Evolutionary conservation across 2,888 invertebrate genomes (phyloP), one percentile per base, ranked within the genome.

Genomic region (Meteorus cinctellus): DNA sequence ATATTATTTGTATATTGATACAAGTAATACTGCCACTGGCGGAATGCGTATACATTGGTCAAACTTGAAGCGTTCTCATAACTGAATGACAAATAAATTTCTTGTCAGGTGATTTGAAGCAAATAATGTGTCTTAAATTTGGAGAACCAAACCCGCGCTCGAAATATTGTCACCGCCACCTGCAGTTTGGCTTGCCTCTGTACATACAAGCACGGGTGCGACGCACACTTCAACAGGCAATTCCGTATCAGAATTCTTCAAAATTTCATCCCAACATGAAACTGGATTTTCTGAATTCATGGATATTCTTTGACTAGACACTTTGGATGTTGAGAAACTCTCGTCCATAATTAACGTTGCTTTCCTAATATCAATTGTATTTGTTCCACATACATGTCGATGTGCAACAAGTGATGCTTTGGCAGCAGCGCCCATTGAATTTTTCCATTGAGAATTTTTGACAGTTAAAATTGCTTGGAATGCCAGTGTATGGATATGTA

Each of bases 121-220:
- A 6, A 55, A 55, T 19, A 51, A 51, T 34, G 1, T 19, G 12
- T 67, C 41, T 87, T 91, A 92, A 77, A 94, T 91, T 88, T 94
- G 94, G 72, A 93, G 90, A n/a, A 93, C 94, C 19, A 96, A 90
- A n/a, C 96, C 96, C 1, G 96, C 95, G n/a, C 96, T 95, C 0
- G 96, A 96, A 80, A 96, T 95, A 86, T 96, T 96, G 87, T 96
- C 96, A 0, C 96, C 96, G 12, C 96, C 96, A 0, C 96, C 96
- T 0, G 95, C 96, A 0, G 96, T 96, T 84, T 96, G 93, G 77
- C 93, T 92, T 0, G 95, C 95, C 82, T 95, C 92, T 0, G 95
- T 96, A 85, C 96, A 96, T 3, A 96, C 95, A 34, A 96, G 90
- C 6, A 96, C 96, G 0, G 96, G 96, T 0, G 96, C 95, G 5